These are phyloP conservation scores for Spheniscus mendiculus DNA, from an alignment of 2,113 vertebrate species.

Conservation along the genomic window DNA sequence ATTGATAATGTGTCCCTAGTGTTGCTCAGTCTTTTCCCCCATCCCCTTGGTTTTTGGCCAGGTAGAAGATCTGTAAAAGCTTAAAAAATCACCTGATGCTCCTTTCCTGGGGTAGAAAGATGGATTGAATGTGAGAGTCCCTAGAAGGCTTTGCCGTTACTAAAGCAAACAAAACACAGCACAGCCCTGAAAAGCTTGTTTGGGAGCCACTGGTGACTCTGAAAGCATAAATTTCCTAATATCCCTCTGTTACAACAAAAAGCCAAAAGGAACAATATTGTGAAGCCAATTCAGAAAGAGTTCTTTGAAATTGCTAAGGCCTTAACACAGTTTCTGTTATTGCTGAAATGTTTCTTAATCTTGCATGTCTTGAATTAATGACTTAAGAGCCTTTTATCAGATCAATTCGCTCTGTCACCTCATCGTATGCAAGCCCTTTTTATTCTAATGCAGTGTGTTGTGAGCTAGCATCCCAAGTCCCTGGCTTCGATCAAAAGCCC, in stretches of 20 bases:
- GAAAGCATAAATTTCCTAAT: not conserved
- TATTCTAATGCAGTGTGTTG: not conserved
- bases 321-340: not conserved
- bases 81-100: not conserved
- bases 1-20: no score
- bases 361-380: conserved; percentile 22
- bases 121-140: not conserved
- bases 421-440: not conserved
- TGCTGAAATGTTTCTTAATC: conserved; percentile 27
- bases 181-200: not conserved
- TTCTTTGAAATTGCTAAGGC: not conserved
- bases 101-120: not conserved
- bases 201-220: not conserved
- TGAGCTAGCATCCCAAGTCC: not conserved
- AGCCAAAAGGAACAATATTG: not conserved
- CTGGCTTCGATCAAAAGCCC: not conserved
- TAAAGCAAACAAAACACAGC: not conserved
- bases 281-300: conserved; percentile 13
- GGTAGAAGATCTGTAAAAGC: not conserved
- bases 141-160: not conserved
- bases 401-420: not conserved
- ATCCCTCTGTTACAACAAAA: not conserved
- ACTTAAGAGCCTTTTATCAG: conserved; percentile 13
- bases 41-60: not conserved
- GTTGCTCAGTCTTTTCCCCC: not conserved